Evolutionary conservation across 2,113 vertebrate genomes (phyloP), one percentile per base, ranked within the genome.

Genomic region (Hystrix brachyura): DNA sequence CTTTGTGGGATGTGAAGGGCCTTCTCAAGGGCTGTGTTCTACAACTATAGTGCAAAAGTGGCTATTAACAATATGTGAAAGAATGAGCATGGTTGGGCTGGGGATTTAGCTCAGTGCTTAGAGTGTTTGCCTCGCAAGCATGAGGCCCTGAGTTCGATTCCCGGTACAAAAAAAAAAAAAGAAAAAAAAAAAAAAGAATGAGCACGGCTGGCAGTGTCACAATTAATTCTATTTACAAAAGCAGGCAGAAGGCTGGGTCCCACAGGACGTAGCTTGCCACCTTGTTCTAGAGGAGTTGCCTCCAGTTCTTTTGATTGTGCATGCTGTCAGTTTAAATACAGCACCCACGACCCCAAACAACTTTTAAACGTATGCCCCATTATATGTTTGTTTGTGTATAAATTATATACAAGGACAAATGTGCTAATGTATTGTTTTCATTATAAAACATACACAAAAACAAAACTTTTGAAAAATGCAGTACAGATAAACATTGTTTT

Each of bases 181-280:
- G 38, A 38, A 38, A 38, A 38, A 38, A 38, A 38, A 38, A 38
- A 38, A 64, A 55, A 72, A 80, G 4, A 76, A 38, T 34, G 17
- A 15, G 60, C 0, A 0, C 48, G 13, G 46, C 23, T 76, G 9
- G 7, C 14, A 96, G 27, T 67, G 62, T 82, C 34, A 48, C 8
- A 55, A 76, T 53, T 59, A 57, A 79, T 87, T 89, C 67, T 62
- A 78, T 85, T 92, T 93, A 87, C 15, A 76, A 87, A 87, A 88
- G 38, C 19, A 80, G 51, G 17, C 27, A 74, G 1, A 71, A 57
- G 72, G 46, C 71, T 95, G 7, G n/a, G 38, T 34, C 43, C 32
- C 14, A 0, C 59, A 34, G 46, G 25, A 90, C 21, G 72, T 18
- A 74, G 10, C 25, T 14, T 86, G 25, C 15, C 38, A 95, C 6